Conservation (phyloP, 2,888 invertebrate species). For the Nomada ruficornis region DNA sequence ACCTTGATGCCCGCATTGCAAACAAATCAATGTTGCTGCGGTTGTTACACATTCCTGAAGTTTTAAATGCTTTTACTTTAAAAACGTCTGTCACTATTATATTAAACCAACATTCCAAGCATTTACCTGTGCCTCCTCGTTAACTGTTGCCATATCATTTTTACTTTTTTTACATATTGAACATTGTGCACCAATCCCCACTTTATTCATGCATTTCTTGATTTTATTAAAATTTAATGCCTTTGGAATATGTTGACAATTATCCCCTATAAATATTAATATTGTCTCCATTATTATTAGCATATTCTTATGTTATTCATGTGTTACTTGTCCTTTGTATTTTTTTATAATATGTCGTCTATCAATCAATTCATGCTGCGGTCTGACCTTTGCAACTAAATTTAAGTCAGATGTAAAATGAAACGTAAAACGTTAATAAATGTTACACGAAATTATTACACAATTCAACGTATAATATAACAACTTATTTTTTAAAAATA, state of each 20-base stretch:
- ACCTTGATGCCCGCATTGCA: constrained; percentile 91
- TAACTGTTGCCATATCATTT: constrained; percentile 83
- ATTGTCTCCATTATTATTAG: neutral
- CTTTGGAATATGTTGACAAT: constrained; percentile 90
- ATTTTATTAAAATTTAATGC: constrained; percentile 88
- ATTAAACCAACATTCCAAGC: neutral
- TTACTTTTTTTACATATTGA: constrained; percentile 86
- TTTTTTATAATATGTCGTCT: neutral
- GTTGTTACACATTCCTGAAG: constrained; percentile 59
- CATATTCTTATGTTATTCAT: neutral
- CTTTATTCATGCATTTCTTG: constrained; percentile 86
- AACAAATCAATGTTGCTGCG: constrained; percentile 89
- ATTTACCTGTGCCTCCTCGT: constrained; percentile 81
- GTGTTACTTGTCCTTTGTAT: neutral
- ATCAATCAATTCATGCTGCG: neutral
- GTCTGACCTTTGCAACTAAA: neutral
- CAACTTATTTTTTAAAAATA: neutral
- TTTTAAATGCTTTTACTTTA: neutral
- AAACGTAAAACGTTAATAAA: neutral
- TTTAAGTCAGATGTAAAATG: neutral
- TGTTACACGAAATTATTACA: neutral
- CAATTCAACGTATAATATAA: neutral
- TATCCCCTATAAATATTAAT: constrained; percentile 42
- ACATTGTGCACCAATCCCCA: constrained; percentile 87
- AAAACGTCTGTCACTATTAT: neutral